Base-by-base conservation (phyloP, 2,113 vertebrate species). In the Morone chrysops region DNA sequence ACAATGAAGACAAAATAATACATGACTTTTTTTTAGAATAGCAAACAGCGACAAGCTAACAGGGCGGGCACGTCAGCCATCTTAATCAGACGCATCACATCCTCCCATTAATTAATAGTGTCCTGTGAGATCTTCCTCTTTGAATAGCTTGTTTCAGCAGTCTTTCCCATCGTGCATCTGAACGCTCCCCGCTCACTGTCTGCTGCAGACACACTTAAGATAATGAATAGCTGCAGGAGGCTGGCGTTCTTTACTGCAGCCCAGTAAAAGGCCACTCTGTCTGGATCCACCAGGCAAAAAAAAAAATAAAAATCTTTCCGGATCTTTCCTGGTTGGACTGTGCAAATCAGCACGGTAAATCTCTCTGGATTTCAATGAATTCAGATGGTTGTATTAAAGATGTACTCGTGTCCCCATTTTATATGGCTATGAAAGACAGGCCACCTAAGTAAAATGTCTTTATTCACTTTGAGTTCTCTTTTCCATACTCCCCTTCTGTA, bases 221-320 rank as follows among this genome's bases (percentile, higher is more conserved):
- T 92, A 94, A 94, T 93, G 88, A 94, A 93, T 93, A 81, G 91
- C 90, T 85, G 82, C 79, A 89, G 90, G 92, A 91, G 86, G 72
- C 85, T 80, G 88, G 57, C 51, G 70, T 85, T 93, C 87, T 91
- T 89, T 87, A 87, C 80, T 81, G 86, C 88, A 79, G 88, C 63
- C 68, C 82, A 65, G 83, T 85, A 83, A 93, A 91, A 91, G 86
- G 87, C 88, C 89, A 92, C 83, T 81, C 83, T 70, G 89, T 90
- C 89, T 90, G 85, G 57, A 85, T 88, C 81, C 81, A 75, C 63
- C 65, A 80, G 82, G 80, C 77, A 68, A 65, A 82, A 70, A 81
- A 65, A 65, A 73, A 79, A 68, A 45, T 13, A 51, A 69, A 82
- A 76, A 70, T 66, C 54, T 74, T 75, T 86, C 80, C n/a, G 47